Percentiles rank a stretch among this genome's conserved stretches.
These are phyloP conservation scores for Phaonia tiefii DNA, from an alignment of 2,888 invertebrate genomes.

Conservation along the genomic window DNA sequence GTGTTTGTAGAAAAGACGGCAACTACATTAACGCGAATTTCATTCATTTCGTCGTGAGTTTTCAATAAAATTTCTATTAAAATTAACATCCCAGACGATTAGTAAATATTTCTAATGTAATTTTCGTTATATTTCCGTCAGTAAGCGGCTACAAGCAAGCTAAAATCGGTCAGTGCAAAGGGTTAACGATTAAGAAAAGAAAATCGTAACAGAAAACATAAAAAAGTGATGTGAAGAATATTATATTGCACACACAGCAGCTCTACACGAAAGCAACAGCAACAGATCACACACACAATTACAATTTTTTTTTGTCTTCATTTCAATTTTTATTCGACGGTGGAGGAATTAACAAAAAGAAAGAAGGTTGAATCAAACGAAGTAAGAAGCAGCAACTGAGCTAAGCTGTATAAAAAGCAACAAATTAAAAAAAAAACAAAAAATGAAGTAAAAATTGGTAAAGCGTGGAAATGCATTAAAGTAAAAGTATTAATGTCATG, in stretches of 20 bases:
- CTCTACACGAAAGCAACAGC: slow-evolving; percentile 62
- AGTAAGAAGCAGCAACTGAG: slow-evolving; percentile 19
- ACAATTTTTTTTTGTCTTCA: slow-evolving; percentile 46
- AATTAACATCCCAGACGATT: slow-evolving; percentile 37
- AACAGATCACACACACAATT: slow-evolving; percentile 54
- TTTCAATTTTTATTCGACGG: slow-evolving; percentile 45
- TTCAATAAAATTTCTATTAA: slow-evolving; percentile 49
- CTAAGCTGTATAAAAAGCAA: slow-evolving; percentile 10
- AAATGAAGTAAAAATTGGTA: background rate
- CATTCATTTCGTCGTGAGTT: slow-evolving; percentile 57
- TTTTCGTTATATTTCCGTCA: background rate
- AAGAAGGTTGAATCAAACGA: slow-evolving; percentile 48
- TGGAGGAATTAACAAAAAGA: slow-evolving; percentile 51
- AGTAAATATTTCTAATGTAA: background rate
- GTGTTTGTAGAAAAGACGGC: slow-evolving; percentile 55
- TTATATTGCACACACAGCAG: slow-evolving; percentile 51
- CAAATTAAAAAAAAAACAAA: background rate
- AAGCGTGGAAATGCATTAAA: background rate
- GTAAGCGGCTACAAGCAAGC: background rate
- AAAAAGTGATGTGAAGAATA: slow-evolving; percentile 13
- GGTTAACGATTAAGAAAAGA: background rate
- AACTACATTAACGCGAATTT: slow-evolving; percentile 61
- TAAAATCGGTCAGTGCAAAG: background rate
- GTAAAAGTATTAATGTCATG: background rate
- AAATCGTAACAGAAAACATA: slow-evolving; percentile 32